phyloP scores from a whole-genome alignment of 2,888 invertebrate genomes.

The Ochropacha duplaris region DNA sequence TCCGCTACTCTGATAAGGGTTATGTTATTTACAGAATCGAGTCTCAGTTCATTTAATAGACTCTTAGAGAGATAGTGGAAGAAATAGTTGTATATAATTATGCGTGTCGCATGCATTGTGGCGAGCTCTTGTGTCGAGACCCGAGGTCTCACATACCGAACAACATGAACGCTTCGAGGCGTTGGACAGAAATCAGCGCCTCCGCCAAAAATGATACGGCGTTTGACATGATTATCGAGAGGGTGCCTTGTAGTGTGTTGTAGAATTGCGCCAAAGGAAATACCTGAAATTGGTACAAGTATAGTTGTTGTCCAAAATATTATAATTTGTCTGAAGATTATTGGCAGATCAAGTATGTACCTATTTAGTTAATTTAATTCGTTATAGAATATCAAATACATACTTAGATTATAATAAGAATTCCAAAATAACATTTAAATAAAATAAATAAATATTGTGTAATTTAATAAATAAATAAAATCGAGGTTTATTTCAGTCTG shows the following conservation, averaged over 20 bases:
- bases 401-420: neutral
- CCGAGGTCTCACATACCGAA: constrained; percentile 67
- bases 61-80: constrained; percentile 35
- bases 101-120: constrained; percentile 20
- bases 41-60: constrained; percentile 45
- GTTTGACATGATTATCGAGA: constrained; percentile 84
- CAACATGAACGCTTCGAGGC: constrained; percentile 84
- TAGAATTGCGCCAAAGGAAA: constrained; percentile 85
- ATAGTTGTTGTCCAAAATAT: constrained; percentile 12
- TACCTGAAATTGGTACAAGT: constrained; percentile 67
- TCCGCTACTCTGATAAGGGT: neutral
- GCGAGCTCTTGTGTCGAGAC: constrained; percentile 23
- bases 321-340: neutral
- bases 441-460: too few species aligned
- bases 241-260: constrained; percentile 84
- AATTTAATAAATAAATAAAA: too few species aligned
- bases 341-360: neutral
- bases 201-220: constrained; percentile 84
- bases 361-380: neutral
- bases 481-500: too few species aligned
- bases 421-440: too few species aligned
- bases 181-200: constrained; percentile 83
- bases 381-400: neutral
- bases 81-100: constrained; percentile 8
- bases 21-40: constrained; percentile 32